Conservation (phyloP, 2,797 vertebrate species). For the Falco columbarius region DNA sequence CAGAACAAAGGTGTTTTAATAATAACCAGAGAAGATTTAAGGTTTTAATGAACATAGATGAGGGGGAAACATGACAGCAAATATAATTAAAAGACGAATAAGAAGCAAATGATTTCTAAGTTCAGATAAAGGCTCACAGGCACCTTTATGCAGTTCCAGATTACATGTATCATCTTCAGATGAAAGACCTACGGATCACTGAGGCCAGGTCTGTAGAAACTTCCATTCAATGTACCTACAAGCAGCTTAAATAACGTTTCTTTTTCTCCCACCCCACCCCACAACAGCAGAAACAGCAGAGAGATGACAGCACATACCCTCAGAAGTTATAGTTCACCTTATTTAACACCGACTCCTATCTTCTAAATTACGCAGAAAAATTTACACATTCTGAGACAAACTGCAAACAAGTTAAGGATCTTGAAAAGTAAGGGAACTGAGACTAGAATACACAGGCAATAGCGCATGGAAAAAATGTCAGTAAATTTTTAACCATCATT, state of each 20-base stretch:
- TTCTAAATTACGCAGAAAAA: background rate
- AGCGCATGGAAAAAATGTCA: background rate
- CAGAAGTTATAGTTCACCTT: background rate
- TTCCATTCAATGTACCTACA: background rate
- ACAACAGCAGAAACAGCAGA: background rate
- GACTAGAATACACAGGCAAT: background rate
- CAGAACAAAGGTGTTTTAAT: background rate
- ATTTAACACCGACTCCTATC: background rate
- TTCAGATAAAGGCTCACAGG: background rate
- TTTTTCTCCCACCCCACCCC: background rate
- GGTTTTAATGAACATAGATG: background rate
- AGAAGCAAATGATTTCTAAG: background rate
- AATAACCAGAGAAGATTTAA: background rate
- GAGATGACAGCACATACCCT: fast-evolving
- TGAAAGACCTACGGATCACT: background rate
- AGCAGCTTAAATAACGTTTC: background rate
- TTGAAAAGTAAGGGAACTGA: background rate
- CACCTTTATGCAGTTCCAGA: background rate
- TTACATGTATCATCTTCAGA: background rate
- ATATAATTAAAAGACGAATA: background rate
- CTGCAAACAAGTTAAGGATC: background rate
- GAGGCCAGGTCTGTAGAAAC: background rate
- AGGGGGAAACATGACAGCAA: background rate
- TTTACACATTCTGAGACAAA: background rate
- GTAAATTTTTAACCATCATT: background rate